Evolutionary conservation across 2,888 invertebrate species (phyloP).

Genomic region (Erannis defoliaria): DNA sequence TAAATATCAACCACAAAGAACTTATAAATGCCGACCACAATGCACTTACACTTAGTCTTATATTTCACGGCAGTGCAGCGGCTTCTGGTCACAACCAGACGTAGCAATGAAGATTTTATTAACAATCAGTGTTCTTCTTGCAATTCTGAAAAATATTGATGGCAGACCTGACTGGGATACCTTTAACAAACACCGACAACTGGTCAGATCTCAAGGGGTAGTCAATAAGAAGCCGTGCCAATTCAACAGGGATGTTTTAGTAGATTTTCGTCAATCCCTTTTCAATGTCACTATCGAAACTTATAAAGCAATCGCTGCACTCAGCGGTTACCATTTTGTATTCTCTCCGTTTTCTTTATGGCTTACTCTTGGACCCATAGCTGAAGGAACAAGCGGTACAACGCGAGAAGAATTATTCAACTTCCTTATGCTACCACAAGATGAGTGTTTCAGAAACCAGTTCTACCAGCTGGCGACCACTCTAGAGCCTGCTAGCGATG

Average conservation of each 20-base stretch:
- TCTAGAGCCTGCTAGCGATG: slow-evolving; percentile 32
- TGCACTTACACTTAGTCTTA: too few species aligned
- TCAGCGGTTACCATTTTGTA: slow-evolving; percentile 38
- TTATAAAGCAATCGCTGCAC: slow-evolving; percentile 26
- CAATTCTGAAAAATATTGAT: slow-evolving; percentile 12
- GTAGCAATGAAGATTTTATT: slow-evolving; percentile 21
- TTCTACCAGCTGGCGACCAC: slow-evolving; percentile 44
- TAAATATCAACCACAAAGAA: slow-evolving; percentile 12
- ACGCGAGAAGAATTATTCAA: slow-evolving; percentile 40
- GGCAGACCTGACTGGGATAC: slow-evolving; percentile 31
- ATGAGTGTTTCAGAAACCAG: slow-evolving; percentile 41
- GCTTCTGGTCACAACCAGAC: not conserved
- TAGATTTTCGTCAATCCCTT: slow-evolving; percentile 22
- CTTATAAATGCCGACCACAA: slow-evolving; percentile 18
- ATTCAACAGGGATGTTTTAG: slow-evolving; percentile 25
- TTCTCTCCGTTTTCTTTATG: slow-evolving; percentile 46
- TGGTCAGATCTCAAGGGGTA: slow-evolving; percentile 24
- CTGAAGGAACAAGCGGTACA: slow-evolving; percentile 44
- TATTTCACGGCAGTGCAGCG: not conserved
- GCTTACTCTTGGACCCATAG: slow-evolving; percentile 45
- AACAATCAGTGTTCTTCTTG: slow-evolving; percentile 2
- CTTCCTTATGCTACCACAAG: slow-evolving; percentile 42
- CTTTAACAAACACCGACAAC: slow-evolving; percentile 21
- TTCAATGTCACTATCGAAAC: slow-evolving; percentile 30
- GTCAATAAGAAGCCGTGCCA: slow-evolving; percentile 31